phyloP scores from a whole-genome alignment of 2,797 vertebrate species.

The Neosilurus hyrtlii region DNA sequence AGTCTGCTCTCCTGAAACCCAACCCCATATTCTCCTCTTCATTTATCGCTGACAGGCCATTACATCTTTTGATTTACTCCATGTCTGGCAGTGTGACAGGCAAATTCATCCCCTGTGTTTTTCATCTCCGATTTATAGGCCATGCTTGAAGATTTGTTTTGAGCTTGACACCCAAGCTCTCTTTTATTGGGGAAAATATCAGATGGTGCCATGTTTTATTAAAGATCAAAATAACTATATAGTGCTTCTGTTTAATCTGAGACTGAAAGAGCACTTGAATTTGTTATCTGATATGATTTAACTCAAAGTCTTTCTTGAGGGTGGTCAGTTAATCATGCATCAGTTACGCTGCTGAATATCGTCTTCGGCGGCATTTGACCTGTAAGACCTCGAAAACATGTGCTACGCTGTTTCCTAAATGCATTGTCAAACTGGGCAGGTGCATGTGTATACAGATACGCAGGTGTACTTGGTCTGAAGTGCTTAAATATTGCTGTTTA shows the following conservation, averaged over 20 bases:
- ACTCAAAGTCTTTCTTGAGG: background rate
- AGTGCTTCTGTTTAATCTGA: background rate
- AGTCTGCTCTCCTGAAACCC: slow-evolving; percentile 57
- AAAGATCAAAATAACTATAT: slow-evolving; percentile 17
- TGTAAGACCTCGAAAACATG: background rate
- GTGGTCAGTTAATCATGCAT: slow-evolving; percentile 14
- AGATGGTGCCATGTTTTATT: slow-evolving; percentile 37
- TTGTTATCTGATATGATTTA: background rate
- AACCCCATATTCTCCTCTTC: slow-evolving; percentile 50
- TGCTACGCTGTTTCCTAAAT: background rate
- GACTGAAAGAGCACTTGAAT: background rate
- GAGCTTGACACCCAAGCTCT: slow-evolving; percentile 35
- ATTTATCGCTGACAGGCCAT: slow-evolving; percentile 59
- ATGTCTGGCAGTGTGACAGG: slow-evolving; percentile 44
- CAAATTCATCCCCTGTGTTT: slow-evolving; percentile 51
- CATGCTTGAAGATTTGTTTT: slow-evolving; percentile 52
- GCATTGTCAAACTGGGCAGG: background rate
- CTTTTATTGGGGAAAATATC: slow-evolving; percentile 31
- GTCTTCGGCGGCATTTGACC: background rate
- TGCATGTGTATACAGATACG: slow-evolving; percentile 19
- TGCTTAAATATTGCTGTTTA: background rate
- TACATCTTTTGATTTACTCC: slow-evolving; percentile 61
- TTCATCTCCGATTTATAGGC: slow-evolving; percentile 49
- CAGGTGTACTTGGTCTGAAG: slow-evolving; percentile 35
- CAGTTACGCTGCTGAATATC: background rate